Base-by-base conservation (phyloP, 2,888 invertebrate genomes). In the Quadroppia sp. region DNA sequence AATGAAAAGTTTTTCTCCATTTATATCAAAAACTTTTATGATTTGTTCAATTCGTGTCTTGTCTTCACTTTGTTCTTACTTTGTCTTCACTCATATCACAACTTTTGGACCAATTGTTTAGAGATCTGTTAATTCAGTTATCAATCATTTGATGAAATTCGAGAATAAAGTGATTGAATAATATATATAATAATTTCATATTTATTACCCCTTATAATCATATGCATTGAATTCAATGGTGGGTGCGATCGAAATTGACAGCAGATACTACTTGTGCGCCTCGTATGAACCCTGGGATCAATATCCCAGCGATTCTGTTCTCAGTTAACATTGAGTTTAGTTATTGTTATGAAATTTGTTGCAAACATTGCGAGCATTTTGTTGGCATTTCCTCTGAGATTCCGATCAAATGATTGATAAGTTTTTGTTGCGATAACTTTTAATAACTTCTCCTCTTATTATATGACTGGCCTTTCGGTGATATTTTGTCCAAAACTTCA, bases 281-380 rank as follows among this genome's bases (percentile, higher is more conserved):
- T n/a, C n/a, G n/a, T n/a, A n/a, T 23, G 25, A 53, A 23, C 25
- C 20, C 53, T 13, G 4, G 11, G 4, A 28, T 32, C 61, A 25
- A 28, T 25, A 61, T 61, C 32, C 30, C 15, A 6, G 17, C 32
- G 32, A 61, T 61, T 61, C 61, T 17, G 17, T 11, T 28, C 1
- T 25, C 7, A 61, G 61, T 61, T 61, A 61, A 15, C 7, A 32
- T 61, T 61, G 32, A 61, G 61, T 32, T 17, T 2, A 61, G 61
- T 61, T 61, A 61, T 61, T 61, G 61, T 61, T 61, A 61, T 61
- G n/a, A 61, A 32, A 61, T 61, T 59, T 59, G 56, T 59, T 23
- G 28, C 3, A 23, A 59, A 15, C n/a, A 59, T 15, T 59, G 7
- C 6, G 4, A 7, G 56, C 56, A 59, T 59, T 59, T 30, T 20